Conservation (phyloP, 2,797 vertebrate species). For the Gila robusta region DNA sequence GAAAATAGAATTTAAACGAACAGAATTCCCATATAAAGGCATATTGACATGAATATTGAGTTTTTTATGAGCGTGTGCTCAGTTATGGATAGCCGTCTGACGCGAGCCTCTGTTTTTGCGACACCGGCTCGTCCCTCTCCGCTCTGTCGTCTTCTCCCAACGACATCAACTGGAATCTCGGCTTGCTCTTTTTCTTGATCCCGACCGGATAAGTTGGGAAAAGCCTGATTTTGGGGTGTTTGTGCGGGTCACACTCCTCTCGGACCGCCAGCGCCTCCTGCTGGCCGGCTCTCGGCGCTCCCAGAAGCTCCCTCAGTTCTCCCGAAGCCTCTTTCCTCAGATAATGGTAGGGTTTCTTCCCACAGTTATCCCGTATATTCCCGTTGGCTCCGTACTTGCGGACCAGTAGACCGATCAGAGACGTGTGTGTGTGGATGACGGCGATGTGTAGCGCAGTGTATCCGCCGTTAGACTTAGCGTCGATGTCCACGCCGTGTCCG, state of each 20-base stretch:
- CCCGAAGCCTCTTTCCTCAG: conserved; percentile 75
- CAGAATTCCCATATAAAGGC: neutral
- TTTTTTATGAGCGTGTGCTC: neutral
- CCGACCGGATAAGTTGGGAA: conserved; percentile 75
- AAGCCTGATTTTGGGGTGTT: conserved; percentile 84
- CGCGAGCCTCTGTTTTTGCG: conserved; percentile 67
- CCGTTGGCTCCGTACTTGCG: conserved; percentile 78
- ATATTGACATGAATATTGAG: neutral
- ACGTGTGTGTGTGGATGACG: conserved; percentile 85
- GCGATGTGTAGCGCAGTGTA: conserved; percentile 95
- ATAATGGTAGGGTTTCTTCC: conserved; percentile 89
- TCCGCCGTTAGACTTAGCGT: conserved; percentile 83
- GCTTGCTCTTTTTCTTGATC: conserved; percentile 85
- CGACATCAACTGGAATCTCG: conserved; percentile 73
- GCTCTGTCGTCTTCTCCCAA: conserved; percentile 69
- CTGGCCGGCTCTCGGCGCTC: conserved; percentile 69
- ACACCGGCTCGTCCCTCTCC: conserved; percentile 67
- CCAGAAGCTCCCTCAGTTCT: conserved; percentile 80
- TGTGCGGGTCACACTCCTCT: conserved; percentile 81
- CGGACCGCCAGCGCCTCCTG: conserved; percentile 58
- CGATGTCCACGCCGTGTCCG: conserved; percentile 79
- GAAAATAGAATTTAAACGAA: no score
- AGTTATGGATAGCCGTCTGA: conserved; percentile 78
- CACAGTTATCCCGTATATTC: conserved; percentile 87
- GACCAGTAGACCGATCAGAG: conserved; percentile 81